A percentile compares a stretch with the other conserved stretches of the same genome.
These are phyloP conservation scores for Hoplostethus mediterraneus DNA, from an alignment of 2,797 vertebrate genomes.

Conservation along the genomic window DNA sequence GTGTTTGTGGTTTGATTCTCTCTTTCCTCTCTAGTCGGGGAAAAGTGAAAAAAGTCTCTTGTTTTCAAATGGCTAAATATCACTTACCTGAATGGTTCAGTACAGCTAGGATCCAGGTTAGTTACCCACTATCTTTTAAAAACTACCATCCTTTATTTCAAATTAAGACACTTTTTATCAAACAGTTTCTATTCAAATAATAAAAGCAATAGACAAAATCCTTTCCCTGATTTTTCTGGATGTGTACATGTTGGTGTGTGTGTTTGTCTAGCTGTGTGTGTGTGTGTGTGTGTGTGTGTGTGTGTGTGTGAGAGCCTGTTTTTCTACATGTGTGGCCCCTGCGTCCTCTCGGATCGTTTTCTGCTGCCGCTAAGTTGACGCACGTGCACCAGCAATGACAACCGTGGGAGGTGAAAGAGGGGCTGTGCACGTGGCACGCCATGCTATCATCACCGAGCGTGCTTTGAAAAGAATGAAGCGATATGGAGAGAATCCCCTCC, in stretches of 20 bases:
- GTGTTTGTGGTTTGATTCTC: too few relatives aligned
- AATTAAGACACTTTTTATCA: too few relatives aligned
- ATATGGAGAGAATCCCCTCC: not conserved
- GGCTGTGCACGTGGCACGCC: slow-evolving; percentile 30
- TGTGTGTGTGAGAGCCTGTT: slow-evolving; percentile 24
- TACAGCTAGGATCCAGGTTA: too few relatives aligned
- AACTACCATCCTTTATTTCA: too few relatives aligned
- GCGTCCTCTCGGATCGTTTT: slow-evolving; percentile 9
- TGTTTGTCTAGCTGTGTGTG: slow-evolving; percentile 49
- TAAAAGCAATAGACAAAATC: too few relatives aligned
- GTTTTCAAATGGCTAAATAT: too few relatives aligned
- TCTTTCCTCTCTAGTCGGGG: too few relatives aligned
- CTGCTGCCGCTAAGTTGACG: slow-evolving; percentile 41
- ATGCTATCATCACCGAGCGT: slow-evolving; percentile 27
- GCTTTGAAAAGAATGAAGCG: slow-evolving; percentile 10
- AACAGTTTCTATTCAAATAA: too few relatives aligned
- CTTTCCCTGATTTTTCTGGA: not conserved
- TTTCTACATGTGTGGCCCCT: slow-evolving; percentile 35
- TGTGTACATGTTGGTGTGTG: not conserved
- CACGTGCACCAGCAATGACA: slow-evolving; percentile 40
- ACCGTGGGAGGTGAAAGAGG: slow-evolving; percentile 32
- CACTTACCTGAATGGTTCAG: too few relatives aligned
- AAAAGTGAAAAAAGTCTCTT: too few relatives aligned
- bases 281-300: not conserved
- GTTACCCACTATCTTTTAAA: too few relatives aligned